Conservation (phyloP, 2,888 invertebrate genomes). For the Cantharis flavilabris region DNA sequence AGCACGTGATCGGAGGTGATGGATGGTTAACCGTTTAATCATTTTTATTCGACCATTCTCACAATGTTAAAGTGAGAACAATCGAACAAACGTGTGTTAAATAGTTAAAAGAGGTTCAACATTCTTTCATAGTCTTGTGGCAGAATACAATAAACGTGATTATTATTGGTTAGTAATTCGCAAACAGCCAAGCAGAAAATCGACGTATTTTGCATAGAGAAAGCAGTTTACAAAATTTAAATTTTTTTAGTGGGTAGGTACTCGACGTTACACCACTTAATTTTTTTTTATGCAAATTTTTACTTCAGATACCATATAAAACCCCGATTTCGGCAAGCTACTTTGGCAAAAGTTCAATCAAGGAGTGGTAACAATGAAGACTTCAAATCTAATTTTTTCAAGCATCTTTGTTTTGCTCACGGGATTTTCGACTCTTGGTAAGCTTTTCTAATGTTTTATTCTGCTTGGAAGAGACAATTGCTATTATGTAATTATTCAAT, state of each 20-base stretch:
- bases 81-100: neutral
- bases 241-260: neutral
- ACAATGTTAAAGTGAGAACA: neutral
- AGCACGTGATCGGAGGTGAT: neutral
- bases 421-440: neutral
- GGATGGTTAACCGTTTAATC: neutral
- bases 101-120: neutral
- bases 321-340: neutral
- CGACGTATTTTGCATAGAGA: neutral
- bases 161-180: neutral
- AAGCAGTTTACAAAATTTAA: neutral
- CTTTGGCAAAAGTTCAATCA: neutral
- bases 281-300: neutral
- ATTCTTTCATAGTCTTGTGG: neutral
- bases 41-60: neutral
- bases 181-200: neutral
- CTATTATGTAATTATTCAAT: neutral
- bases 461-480: neutral
- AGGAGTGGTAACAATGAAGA: neutral
- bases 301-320: neutral
- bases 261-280: neutral
- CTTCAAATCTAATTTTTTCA: neutral
- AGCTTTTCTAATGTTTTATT: neutral
- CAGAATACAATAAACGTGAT: neutral
- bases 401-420: neutral